Evolutionary conservation across 2,113 vertebrate genomes (phyloP).

Genomic region (Channa maculata): DNA sequence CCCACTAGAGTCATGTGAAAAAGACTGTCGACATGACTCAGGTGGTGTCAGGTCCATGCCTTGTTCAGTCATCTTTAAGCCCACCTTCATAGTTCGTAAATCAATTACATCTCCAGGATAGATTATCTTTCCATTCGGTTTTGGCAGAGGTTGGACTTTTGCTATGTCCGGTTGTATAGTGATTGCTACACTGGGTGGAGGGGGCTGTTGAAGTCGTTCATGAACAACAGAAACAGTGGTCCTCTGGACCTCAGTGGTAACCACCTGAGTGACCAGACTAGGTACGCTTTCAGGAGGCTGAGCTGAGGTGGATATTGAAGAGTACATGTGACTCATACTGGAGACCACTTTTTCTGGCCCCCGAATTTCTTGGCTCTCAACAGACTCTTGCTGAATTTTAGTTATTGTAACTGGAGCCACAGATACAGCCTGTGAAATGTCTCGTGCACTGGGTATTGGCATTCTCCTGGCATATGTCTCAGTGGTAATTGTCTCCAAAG

Average conservation of each 20-base stretch:
- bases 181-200: conserved; percentile 78
- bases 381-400: conserved; percentile 83
- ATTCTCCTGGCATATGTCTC: conserved; percentile 64
- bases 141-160: conserved; percentile 80
- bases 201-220: conserved; percentile 80
- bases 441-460: conserved; percentile 54
- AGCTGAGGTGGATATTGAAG: conserved; percentile 82
- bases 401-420: conserved; percentile 74
- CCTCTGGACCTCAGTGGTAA: conserved; percentile 86
- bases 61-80: conserved; percentile 85
- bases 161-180: conserved; percentile 81
- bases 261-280: conserved; percentile 83
- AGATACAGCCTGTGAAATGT: conserved; percentile 54
- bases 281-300: conserved; percentile 78
- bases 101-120: conserved; percentile 91
- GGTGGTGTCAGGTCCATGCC: conserved; percentile 87
- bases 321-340: conserved; percentile 84
- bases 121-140: conserved; percentile 86
- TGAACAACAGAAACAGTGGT: conserved; percentile 85
- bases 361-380: conserved; percentile 85
- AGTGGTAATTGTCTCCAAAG: conserved; percentile 68
- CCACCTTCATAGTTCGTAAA: conserved; percentile 90
- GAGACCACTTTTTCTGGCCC: conserved; percentile 84
- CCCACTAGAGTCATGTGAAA: conserved; percentile 80
- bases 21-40: conserved; percentile 85